These are phyloP conservation scores for Drepanosiphum platanoidis DNA, from an alignment of 2,888 invertebrate genomes.

Conservation along the genomic window DNA sequence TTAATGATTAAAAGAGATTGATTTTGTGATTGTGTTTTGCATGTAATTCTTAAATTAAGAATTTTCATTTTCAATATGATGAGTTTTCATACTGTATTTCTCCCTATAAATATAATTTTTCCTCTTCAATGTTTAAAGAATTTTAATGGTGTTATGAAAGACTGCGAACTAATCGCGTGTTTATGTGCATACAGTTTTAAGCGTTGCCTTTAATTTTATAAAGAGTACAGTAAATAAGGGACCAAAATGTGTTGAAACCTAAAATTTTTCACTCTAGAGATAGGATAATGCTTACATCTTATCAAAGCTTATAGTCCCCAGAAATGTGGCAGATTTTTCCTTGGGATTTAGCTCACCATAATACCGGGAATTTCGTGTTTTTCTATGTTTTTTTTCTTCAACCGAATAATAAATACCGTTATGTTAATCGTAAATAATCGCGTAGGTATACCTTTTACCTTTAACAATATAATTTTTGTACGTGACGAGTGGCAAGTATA, in stretches of 20 bases:
- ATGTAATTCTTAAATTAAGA: no score
- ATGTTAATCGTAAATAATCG: constrained; percentile 40
- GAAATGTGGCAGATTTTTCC: constrained; percentile 15
- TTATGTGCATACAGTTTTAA: constrained; percentile 1
- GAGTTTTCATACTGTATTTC: no score
- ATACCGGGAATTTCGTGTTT: not conserved
- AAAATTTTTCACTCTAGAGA: constrained; percentile 29
- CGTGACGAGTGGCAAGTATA: not conserved
- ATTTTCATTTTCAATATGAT: no score
- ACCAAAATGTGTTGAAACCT: not conserved
- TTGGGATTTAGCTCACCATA: constrained; percentile 17
- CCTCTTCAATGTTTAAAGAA: not conserved
- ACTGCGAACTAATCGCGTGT: not conserved
- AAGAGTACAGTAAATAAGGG: not conserved
- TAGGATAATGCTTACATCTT: constrained; percentile 30
- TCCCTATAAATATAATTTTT: not conserved
- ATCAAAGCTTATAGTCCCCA: constrained; percentile 39
- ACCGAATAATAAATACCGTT: constrained; percentile 20
- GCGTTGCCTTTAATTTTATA: constrained; percentile 14
- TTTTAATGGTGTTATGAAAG: not conserved
- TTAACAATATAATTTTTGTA: not conserved
- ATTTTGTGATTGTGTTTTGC: no score
- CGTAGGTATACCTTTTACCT: not conserved
- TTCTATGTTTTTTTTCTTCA: constrained; percentile 1
- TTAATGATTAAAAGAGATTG: no score